Evolutionary conservation across 1,140 invertebrate genomes (phyloP).

Genomic region (Hydropsyche tenuis): DNA sequence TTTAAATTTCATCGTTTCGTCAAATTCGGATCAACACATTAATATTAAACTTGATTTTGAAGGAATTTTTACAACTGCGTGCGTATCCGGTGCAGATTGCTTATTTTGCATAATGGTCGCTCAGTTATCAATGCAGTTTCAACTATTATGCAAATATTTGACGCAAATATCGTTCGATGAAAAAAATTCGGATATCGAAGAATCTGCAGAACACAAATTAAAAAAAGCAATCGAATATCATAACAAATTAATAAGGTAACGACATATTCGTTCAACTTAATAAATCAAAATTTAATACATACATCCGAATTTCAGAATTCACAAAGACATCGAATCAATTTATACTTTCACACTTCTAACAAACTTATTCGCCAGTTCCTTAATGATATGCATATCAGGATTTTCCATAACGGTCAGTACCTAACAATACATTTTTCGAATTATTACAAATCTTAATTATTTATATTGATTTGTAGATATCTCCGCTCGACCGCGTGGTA

Average conservation of each 20-base stretch:
- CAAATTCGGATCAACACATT: too few species aligned
- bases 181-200: background rate
- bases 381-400: conserved; percentile 42
- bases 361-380: conserved; percentile 37
- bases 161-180: conserved; percentile 4
- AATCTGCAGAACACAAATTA: conserved; percentile 13
- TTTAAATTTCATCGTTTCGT: too few species aligned
- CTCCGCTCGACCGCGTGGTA: conserved; percentile 26
- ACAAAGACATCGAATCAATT: conserved; percentile 34
- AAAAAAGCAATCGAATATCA: conserved; percentile 38
- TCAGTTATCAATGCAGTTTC: conserved; percentile 21
- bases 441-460: background rate
- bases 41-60: too few species aligned
- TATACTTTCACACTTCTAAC: conserved; percentile 37
- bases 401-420: conserved; percentile 43
- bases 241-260: conserved; percentile 40
- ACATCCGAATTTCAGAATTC: conserved; percentile 42
- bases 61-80: conserved; percentile 37
- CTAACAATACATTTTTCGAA: background rate
- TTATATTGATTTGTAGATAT: conserved; percentile 29
- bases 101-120: conserved; percentile 33
- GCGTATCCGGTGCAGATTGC: conserved; percentile 16
- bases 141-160: conserved; percentile 18
- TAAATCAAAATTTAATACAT: background rate
- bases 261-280: background rate